Percentiles rank a stretch among this genome's conserved stretches.
Conservation (phyloP, 2,113 vertebrate genomes). For the Heptranchias perlo region DNA sequence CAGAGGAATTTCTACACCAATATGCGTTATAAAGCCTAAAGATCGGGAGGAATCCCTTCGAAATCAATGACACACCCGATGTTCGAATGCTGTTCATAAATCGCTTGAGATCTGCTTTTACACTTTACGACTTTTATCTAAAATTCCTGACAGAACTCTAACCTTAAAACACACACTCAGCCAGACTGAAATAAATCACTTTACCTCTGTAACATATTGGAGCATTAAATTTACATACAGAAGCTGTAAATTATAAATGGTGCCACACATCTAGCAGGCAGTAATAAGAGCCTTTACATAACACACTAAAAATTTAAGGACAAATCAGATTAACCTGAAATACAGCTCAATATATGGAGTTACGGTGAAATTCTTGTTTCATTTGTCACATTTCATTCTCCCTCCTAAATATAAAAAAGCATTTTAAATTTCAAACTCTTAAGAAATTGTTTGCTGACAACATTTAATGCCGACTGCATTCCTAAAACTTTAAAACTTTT, state of each 20-base stretch:
- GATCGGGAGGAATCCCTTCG: not conserved
- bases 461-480: not conserved
- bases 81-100: not conserved
- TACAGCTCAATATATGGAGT: not conserved
- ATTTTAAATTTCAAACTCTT: not conserved
- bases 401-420: not conserved
- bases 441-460: not conserved
- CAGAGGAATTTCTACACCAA: not conserved
- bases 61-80: not conserved
- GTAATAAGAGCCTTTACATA: not conserved
- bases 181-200: not conserved
- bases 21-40: not conserved
- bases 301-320: not conserved
- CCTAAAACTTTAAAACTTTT: not conserved
- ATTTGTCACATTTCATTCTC: not conserved
- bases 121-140: not conserved
- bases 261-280: not conserved
- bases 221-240: constrained; percentile 1
- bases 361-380: not conserved
- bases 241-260: not conserved
- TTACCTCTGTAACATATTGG: not conserved
- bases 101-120: not conserved
- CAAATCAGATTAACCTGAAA: not conserved
- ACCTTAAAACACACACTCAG: not conserved
- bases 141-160: not conserved